Conservation (phyloP, 2,888 invertebrate species). For the Lepetodrilus schrolli region DNA sequence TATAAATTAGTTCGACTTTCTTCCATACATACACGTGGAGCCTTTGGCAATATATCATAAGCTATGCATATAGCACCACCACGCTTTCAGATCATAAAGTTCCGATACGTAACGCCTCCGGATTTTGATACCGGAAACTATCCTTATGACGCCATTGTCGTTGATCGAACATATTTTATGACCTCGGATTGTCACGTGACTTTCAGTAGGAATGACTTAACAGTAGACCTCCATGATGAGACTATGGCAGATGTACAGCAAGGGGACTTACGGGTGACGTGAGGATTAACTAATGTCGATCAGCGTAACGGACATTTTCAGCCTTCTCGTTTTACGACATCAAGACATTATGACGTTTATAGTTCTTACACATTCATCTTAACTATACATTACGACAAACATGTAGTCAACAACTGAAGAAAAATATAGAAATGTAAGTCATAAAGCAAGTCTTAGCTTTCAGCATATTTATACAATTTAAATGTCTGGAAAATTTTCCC, state of each 20-base stretch:
- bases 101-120: background rate
- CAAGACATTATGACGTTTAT: too few relatives aligned
- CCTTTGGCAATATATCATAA: background rate
- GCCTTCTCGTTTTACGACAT: background rate
- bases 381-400: background rate
- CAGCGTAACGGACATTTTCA: too few relatives aligned
- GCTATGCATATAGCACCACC: background rate
- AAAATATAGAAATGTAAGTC: too few relatives aligned
- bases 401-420: background rate
- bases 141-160: constrained; percentile 1
- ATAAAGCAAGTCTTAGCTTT: too few relatives aligned
- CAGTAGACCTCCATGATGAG: background rate
- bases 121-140: background rate
- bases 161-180: background rate
- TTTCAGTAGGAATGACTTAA: background rate
- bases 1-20: constrained; percentile 3
- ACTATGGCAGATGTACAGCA: background rate
- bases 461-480: too few relatives aligned
- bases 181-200: background rate
- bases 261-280: background rate
- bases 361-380: too few relatives aligned
- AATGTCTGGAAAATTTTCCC: too few relatives aligned
- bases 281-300: background rate
- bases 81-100: background rate
- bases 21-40: background rate